Percentiles rank a stretch among this genome's conserved stretches.
phyloP scores from a whole-genome alignment of 2,113 vertebrate genomes.

The Loxodonta africana region DNA sequence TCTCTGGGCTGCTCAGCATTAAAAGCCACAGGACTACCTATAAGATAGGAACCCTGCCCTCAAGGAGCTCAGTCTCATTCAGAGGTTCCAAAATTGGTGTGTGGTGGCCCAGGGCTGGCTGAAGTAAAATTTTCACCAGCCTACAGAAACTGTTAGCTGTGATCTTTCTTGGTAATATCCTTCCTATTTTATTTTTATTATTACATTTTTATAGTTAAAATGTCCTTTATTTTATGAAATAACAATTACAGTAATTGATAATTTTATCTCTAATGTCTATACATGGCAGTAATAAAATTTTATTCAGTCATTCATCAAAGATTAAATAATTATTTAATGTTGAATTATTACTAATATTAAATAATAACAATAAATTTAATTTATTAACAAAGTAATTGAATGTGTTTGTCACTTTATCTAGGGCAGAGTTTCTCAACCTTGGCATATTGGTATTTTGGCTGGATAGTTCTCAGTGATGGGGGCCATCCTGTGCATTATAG shows the following conservation, averaged over 20 bases:
- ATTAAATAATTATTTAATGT: neutral
- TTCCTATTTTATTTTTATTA: constrained; percentile 13
- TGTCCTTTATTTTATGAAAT: constrained; percentile 13
- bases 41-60: neutral
- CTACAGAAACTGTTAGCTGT: neutral
- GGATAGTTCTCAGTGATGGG: neutral
- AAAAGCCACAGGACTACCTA: neutral
- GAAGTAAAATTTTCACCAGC: neutral
- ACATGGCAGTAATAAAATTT: neutral
- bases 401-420: neutral
- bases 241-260: neutral
- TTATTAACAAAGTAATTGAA: neutral
- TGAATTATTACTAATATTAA: neutral
- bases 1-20: neutral
- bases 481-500: neutral
- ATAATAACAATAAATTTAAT: neutral
- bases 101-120: neutral
- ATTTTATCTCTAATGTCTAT: constrained; percentile 20
- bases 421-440: neutral
- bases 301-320: neutral
- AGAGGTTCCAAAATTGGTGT: too few relatives aligned
- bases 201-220: constrained; percentile 16
- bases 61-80: neutral
- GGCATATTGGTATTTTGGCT: neutral
- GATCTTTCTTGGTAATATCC: neutral